Percentiles rank a stretch among this genome's conserved stretches.
Conservation (phyloP, 2,888 invertebrate genomes). For the Harmothoe impar region DNA sequence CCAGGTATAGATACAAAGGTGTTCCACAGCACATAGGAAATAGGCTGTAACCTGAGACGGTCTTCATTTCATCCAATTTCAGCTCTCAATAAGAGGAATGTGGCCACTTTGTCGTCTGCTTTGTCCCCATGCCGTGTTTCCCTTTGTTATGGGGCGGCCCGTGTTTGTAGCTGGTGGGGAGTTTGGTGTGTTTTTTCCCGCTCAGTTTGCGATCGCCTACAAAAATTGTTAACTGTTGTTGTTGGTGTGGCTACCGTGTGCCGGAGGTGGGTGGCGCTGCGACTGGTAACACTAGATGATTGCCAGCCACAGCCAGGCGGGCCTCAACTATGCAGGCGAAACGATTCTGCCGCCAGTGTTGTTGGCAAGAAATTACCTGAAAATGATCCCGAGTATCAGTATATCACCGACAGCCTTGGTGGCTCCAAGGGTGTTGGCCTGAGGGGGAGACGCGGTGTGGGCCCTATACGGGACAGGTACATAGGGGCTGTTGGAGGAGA, state of each 20-base stretch:
- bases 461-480: constrained; percentile 1
- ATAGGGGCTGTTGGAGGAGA: constrained; percentile 4
- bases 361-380: constrained; percentile 45
- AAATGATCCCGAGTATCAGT: constrained; percentile 38
- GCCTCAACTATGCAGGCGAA: constrained; percentile 34
- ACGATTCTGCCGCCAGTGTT: constrained; percentile 41
- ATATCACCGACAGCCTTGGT: constrained; percentile 31
- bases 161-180: constrained; percentile 21
- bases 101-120: neutral
- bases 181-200: neutral
- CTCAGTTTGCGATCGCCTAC: constrained; percentile 4
- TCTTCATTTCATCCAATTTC: constrained; percentile 26
- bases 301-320: neutral
- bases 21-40: neutral
- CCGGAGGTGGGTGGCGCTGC: constrained; percentile 12
- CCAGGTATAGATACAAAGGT: neutral
- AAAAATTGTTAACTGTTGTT: constrained; percentile 30
- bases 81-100: neutral
- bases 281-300: constrained; percentile 39
- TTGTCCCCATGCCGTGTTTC: neutral
- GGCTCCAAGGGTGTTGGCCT: constrained; percentile 32
- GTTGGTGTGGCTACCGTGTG: constrained; percentile 1
- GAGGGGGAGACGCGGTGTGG: neutral
- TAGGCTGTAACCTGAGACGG: neutral
- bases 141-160: neutral